phyloP scores from a whole-genome alignment of 2,797 vertebrate genomes.

The Rhinoraja longicauda region DNA sequence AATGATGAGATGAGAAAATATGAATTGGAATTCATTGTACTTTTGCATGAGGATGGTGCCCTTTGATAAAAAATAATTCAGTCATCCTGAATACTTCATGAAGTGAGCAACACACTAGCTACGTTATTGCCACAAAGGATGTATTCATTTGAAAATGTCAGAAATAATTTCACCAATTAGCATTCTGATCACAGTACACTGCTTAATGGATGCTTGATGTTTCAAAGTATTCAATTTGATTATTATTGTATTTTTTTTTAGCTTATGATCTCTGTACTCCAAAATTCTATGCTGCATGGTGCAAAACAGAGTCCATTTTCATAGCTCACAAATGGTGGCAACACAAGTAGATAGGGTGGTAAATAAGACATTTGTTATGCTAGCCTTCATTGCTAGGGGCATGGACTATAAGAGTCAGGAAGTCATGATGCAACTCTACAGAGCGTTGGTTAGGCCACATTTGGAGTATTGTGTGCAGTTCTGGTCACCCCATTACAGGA shows the following conservation, averaged over 20 bases:
- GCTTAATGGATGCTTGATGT: not conserved
- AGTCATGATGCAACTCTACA: too few species aligned
- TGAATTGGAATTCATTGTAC: not conserved
- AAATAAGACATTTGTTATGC: too few species aligned
- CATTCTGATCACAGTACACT: not conserved
- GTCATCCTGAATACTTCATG: conserved; percentile 8
- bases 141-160: conserved; percentile 27
- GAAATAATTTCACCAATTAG: conserved; percentile 13
- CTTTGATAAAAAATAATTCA: not conserved
- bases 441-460: too few species aligned
- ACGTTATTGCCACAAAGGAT: not conserved
- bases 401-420: too few species aligned
- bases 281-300: not conserved
- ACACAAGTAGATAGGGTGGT: too few species aligned
- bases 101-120: conserved; percentile 10
- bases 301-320: not conserved
- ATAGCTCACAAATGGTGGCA: too few species aligned
- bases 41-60: not conserved
- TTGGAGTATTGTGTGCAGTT: too few species aligned
- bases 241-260: not conserved
- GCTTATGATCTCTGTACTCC: not conserved
- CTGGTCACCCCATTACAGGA: too few species aligned
- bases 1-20: too few species aligned
- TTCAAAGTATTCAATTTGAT: not conserved
- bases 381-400: too few species aligned